Evolutionary conservation across 2,113 vertebrate species (phyloP).

Genomic region (Crotalus viridis): DNA sequence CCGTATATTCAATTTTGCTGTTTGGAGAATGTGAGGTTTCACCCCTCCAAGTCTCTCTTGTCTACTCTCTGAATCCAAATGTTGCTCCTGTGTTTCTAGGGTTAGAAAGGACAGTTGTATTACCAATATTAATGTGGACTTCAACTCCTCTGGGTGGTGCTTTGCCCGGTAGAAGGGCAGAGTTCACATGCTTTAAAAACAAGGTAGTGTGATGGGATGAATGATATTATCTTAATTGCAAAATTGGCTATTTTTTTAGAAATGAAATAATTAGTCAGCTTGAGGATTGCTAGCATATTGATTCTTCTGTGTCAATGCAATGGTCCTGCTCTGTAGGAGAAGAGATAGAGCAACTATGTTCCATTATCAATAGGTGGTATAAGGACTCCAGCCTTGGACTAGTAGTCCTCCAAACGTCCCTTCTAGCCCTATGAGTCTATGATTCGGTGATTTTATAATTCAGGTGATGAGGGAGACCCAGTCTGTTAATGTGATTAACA

Average conservation of each 20-base stretch:
- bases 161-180: neutral
- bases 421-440: neutral
- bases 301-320: neutral
- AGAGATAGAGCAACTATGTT: constrained; percentile 27
- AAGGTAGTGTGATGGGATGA: neutral
- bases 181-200: neutral
- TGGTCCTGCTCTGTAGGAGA: constrained; percentile 37
- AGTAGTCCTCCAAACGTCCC: neutral
- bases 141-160: neutral
- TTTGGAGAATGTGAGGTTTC: neutral
- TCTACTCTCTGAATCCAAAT: neutral
- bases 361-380: constrained; percentile 15
- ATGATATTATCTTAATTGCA: neutral
- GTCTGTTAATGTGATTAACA: too few species aligned
- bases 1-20: neutral
- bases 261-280: neutral
- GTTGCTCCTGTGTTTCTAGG: neutral
- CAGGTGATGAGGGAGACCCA: neutral
- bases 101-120: neutral
- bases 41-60: neutral
- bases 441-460: neutral
- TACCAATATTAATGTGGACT: neutral
- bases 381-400: neutral
- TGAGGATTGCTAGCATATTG: neutral
- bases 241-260: neutral